These are phyloP conservation scores for Melanaphis sacchari DNA, from an alignment of 1,140 invertebrate genomes.

Conservation along the genomic window DNA sequence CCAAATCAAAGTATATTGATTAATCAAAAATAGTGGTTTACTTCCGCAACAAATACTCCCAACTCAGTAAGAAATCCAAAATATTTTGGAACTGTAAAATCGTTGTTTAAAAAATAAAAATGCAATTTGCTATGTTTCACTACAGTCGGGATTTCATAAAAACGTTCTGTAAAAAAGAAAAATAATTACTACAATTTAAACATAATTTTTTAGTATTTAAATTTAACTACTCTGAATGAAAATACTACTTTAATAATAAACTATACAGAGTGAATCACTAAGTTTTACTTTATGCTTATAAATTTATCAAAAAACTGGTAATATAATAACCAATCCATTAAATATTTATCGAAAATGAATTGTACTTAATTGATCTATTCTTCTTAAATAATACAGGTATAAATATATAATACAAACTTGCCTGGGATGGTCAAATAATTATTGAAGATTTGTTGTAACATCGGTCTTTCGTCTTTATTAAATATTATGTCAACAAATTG, in stretches of 20 bases:
- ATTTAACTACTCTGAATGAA: neutral
- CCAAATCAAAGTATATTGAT: neutral
- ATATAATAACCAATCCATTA: neutral
- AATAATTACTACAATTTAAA: slow-evolving; percentile 27
- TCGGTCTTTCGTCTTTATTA: slow-evolving; percentile 77
- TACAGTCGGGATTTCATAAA: slow-evolving; percentile 77
- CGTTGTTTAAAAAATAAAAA: slow-evolving; percentile 75
- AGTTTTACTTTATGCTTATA: neutral
- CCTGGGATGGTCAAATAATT: slow-evolving; percentile 79
- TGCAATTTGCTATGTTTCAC: slow-evolving; percentile 81
- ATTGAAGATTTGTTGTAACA: slow-evolving; percentile 82
- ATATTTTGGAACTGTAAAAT: slow-evolving; percentile 71
- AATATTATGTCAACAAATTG: slow-evolving; percentile 81
- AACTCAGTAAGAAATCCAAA: slow-evolving; percentile 87
- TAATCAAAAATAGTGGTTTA: slow-evolving; percentile 61
- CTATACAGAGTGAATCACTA: neutral
- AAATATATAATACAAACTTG: slow-evolving; percentile 62
- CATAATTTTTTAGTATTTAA: neutral
- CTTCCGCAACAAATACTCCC: slow-evolving; percentile 75
- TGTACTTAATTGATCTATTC: neutral
- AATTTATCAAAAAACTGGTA: neutral
- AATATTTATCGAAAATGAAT: neutral
- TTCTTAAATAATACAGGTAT: neutral
- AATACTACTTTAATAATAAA: neutral
- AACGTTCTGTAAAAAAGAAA: slow-evolving; percentile 66